Percentiles rank a stretch among this genome's conserved stretches.
These are phyloP conservation scores for Mycetomoellerius zeteki DNA, from an alignment of 1,140 invertebrate species.

Conservation along the genomic window DNA sequence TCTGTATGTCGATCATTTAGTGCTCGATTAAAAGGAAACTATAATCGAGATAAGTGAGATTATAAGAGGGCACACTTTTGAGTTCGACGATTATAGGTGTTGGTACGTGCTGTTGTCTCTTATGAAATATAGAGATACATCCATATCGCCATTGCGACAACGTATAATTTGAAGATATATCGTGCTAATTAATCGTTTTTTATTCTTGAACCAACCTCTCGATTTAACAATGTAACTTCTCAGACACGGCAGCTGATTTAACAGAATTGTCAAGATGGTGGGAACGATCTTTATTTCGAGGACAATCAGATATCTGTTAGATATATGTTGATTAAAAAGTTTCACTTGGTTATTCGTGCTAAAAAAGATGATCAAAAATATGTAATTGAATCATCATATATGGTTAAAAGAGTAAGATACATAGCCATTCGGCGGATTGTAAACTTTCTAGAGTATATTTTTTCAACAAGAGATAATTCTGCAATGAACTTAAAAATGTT, in stretches of 20 bases:
- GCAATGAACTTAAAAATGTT: not conserved
- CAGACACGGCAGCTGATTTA: not conserved
- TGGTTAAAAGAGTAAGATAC: not conserved
- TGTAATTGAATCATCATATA: not conserved
- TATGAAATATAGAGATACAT: constrained; percentile 59
- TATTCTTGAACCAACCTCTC: not conserved
- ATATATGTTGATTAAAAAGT: not conserved
- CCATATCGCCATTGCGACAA: constrained; percentile 17
- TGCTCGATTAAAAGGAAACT: constrained; percentile 70
- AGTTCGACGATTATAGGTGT: constrained; percentile 40
- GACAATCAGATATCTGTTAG: not conserved
- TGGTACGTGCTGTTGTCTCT: constrained; percentile 20
- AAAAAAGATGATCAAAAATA: not conserved
- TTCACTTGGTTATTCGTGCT: not conserved
- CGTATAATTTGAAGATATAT: constrained; percentile 66
- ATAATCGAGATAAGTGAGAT: constrained; percentile 74
- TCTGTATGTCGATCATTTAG: constrained; percentile 64
- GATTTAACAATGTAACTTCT: constrained; percentile 21
- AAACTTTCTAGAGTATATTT: not conserved
- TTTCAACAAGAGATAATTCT: not conserved
- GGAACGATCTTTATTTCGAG: constrained; percentile 15
- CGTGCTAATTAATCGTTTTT: constrained; percentile 67
- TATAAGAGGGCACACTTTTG: constrained; percentile 71
- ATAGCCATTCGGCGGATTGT: not conserved
- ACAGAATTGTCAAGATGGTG: not conserved